Percentiles rank a stretch among this genome's conserved stretches.
phyloP scores from a whole-genome alignment of 2,113 vertebrate genomes.

The Cinclus cinclus region DNA sequence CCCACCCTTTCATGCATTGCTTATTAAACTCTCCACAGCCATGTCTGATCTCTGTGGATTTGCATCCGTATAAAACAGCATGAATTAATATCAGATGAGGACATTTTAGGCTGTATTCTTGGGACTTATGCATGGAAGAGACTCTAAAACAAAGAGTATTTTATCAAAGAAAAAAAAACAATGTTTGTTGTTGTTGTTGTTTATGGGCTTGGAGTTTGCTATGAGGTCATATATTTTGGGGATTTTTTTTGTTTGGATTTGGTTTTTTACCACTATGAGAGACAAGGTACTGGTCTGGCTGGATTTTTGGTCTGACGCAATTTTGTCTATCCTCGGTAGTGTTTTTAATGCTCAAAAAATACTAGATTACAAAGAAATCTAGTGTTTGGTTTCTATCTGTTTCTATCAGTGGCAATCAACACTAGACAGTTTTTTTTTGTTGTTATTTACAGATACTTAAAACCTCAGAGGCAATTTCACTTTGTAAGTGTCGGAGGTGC shows the following conservation, averaged over 20 bases:
- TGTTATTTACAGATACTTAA: neutral
- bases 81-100: neutral
- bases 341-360: neutral
- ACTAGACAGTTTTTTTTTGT: neutral
- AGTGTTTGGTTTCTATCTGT: neutral
- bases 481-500: neutral
- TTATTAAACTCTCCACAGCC: neutral
- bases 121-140: neutral
- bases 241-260: neutral
- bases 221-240: accelerated
- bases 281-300: neutral
- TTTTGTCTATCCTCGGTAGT: neutral
- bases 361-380: neutral
- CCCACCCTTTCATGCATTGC: neutral
- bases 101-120: neutral
- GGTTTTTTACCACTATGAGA: neutral
- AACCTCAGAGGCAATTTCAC: neutral
- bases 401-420: neutral
- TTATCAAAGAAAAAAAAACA: neutral
- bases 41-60: neutral
- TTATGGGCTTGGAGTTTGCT: neutral
- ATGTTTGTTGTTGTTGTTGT: neutral
- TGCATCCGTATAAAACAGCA: neutral
- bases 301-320: neutral
- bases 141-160: neutral